Evolutionary conservation across 2,888 invertebrate species (phyloP).

Genomic region (Nephrocerus scutellatus): DNA sequence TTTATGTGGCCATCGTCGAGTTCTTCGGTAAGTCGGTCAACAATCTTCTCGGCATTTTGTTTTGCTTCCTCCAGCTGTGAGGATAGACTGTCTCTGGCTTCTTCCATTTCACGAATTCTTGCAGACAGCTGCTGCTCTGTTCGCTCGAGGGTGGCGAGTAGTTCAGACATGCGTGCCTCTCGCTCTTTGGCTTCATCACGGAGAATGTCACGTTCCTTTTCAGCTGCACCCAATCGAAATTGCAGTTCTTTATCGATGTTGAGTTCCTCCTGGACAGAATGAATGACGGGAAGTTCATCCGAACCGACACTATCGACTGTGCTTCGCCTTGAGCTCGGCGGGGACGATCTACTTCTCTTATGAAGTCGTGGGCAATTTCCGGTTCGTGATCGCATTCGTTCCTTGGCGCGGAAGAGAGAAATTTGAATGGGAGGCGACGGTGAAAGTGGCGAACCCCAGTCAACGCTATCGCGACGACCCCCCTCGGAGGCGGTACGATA

Average conservation of each 20-base stretch:
- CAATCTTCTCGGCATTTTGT: constrained; percentile 62
- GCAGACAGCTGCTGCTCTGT: constrained; percentile 69
- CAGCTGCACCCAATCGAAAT: constrained; percentile 61
- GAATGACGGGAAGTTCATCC: constrained; percentile 49
- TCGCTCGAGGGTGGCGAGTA: constrained; percentile 66
- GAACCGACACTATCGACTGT: constrained; percentile 59
- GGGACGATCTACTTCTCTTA: constrained; percentile 57
- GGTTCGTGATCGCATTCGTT: constrained; percentile 52
- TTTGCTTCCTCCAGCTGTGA: constrained; percentile 62
- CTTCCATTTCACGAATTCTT: constrained; percentile 64
- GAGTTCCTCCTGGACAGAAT: constrained; percentile 41
- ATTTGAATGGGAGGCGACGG: constrained; percentile 61
- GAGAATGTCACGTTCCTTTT: constrained; percentile 65
- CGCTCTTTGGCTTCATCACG: constrained; percentile 65
- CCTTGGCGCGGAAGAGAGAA: constrained; percentile 59
- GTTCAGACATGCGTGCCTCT: constrained; percentile 70
- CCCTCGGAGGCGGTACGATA: constrained; percentile 82
- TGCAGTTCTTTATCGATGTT: constrained; percentile 56
- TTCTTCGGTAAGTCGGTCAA: constrained; percentile 63
- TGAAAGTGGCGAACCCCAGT: constrained; percentile 69
- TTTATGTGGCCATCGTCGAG: constrained; percentile 59
- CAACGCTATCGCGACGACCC: constrained; percentile 70
- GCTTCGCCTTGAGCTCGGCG: constrained; percentile 55
- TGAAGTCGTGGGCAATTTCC: constrained; percentile 52
- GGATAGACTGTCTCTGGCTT: constrained; percentile 56